Base-by-base conservation (phyloP, 2,888 invertebrate genomes). In the Trissonchulus sp. region DNA sequence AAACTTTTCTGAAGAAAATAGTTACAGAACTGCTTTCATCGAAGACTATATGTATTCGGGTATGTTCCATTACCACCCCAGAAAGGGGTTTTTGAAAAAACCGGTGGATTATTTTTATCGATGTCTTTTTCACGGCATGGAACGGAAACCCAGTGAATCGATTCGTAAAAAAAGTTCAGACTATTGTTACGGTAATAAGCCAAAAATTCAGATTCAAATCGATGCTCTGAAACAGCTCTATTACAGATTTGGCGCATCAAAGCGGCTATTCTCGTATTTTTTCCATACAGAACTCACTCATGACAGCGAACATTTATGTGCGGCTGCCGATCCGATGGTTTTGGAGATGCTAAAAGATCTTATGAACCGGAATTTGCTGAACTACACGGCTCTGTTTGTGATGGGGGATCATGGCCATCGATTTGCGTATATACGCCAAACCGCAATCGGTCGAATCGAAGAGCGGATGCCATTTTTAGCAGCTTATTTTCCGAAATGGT, bases 401-500 rank as follows among this genome's bases (percentile, higher is more conserved):
- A 78, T 85, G 78, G 84, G 85, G 73, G 87, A 87, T 76, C 87
- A 87, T 77, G 87, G 86, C n/a, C 84, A 84, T 78, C 81, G 87
- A 31, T 86, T 85, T 75, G 86, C 86, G 48, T 78, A 79, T 36
- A 85, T 86, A 68, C 79, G 86, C 37, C 80, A 83, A 74, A 84
- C 86, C 1, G 65, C 75, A 30, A 76, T 80, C 31, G 82, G 82
- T 1, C 71, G 82, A n/a, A 73, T 80, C 15, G 82, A 82, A 72
- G 82, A 82, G 78, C 77, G 81, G 28, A 78, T 82, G 77, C 82
- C 82, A 31, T 81, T 82, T 76, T 82, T 82, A 73, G 79, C 79
- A 15, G 62, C 82, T 1, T 76, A 79, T n/a, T 15, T 82, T 18
- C 82, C 82, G 0, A 76, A 77, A 36, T 63, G 33, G 31, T 72